phyloP scores from a whole-genome alignment of 92 coral and sea anemone species.

The Virgularia gustaviana region DNA sequence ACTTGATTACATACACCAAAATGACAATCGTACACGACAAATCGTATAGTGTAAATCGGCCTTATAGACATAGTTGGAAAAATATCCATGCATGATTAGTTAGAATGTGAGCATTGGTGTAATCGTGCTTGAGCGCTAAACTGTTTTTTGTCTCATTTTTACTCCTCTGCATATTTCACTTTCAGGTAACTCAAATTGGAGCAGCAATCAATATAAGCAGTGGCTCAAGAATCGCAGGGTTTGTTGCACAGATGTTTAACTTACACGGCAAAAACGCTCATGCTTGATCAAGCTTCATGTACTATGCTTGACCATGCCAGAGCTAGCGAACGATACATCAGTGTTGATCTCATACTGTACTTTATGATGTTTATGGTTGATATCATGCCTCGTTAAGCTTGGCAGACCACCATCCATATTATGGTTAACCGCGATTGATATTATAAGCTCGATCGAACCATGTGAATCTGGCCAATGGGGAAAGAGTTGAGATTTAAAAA shows the following conservation, averaged over 20 bases:
- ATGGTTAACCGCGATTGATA: neutral
- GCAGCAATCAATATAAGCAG: slow-evolving; percentile 61
- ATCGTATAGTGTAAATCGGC: too few species aligned
- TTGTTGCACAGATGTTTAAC: neutral
- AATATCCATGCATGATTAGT: too few species aligned
- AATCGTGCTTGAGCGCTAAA: too few species aligned
- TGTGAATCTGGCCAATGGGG: slow-evolving; percentile 9
- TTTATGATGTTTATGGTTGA: too few species aligned
- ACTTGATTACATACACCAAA: too few species aligned
- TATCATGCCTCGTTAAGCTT: slow-evolving; percentile 28
- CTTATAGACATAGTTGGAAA: too few species aligned
- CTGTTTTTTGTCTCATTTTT: neutral
- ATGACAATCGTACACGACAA: too few species aligned
- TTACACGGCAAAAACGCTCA: too few species aligned
- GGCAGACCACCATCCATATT: neutral
- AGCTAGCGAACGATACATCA: too few species aligned
- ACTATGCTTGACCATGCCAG: too few species aligned
- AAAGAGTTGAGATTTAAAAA: slow-evolving; percentile 27
- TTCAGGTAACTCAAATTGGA: slow-evolving; percentile 60
- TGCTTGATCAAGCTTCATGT: slow-evolving; percentile 17
- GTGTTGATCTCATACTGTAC: too few species aligned
- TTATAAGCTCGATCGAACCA: neutral
- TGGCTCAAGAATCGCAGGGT: slow-evolving; percentile 75
- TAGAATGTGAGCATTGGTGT: too few species aligned
- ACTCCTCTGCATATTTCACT: neutral